Evolutionary conservation across 2,113 vertebrate genomes (phyloP).

Genomic region (Oncorhynchus tshawytscha): DNA sequence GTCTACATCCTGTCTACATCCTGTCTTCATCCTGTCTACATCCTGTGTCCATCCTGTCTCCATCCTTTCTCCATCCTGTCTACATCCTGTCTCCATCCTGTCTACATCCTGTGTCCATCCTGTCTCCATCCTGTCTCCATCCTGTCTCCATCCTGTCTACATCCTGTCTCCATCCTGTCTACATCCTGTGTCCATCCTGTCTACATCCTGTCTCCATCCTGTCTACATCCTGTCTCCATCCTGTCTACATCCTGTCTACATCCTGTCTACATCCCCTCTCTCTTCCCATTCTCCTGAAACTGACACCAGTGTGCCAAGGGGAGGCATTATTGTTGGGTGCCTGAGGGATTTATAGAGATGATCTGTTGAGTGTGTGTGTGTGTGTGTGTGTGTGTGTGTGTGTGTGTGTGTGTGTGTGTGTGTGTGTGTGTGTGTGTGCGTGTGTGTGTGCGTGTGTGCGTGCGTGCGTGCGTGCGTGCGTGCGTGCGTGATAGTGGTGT

Average conservation of each 20-base stretch:
- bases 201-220: background rate
- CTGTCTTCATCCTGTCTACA: background rate
- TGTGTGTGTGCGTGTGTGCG: background rate
- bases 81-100: background rate
- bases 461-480: no score
- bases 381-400: background rate
- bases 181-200: background rate
- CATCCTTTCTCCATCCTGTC: background rate
- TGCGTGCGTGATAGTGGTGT: no score
- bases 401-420: background rate
- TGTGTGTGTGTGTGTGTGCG: background rate
- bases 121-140: background rate
- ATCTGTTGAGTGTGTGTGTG: background rate
- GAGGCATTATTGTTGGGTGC: background rate
- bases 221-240: background rate
- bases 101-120: background rate
- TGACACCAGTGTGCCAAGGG: background rate
- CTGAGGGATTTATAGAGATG: background rate
- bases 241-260: background rate
- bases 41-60: background rate
- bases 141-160: background rate
- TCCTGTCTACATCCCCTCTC: background rate
- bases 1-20: background rate
- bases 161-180: background rate
- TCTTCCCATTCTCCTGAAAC: background rate